phyloP scores from a whole-genome alignment of 2,888 invertebrate species.

The Caenorhabditis parvicauda region DNA sequence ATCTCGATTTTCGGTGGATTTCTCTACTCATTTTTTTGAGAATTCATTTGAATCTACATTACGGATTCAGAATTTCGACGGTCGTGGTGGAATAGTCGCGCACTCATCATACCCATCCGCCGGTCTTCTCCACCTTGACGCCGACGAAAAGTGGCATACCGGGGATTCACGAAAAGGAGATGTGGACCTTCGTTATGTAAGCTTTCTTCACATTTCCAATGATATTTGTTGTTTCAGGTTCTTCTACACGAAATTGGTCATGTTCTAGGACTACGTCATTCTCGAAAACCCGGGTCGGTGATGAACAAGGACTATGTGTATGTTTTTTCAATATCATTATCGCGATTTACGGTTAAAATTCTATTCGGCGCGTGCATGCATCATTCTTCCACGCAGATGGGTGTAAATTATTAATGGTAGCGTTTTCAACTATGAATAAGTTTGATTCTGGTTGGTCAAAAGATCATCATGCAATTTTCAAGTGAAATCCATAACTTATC shows the following conservation, averaged over 20 bases:
- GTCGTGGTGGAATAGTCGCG: constrained; percentile 51
- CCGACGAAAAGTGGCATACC: constrained; percentile 42
- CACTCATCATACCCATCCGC: constrained; percentile 54
- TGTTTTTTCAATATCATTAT: constrained; percentile 6
- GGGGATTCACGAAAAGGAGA: constrained; percentile 4
- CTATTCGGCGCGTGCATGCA: too few species aligned
- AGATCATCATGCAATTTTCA: too few species aligned
- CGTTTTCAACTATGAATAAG: too few species aligned
- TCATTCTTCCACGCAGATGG: too few species aligned
- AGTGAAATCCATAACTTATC: too few species aligned
- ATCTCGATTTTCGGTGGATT: too few species aligned
- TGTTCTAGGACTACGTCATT: constrained; percentile 56
- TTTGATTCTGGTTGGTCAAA: too few species aligned
- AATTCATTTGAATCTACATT: too few species aligned
- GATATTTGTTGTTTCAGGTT: constrained; percentile 34
- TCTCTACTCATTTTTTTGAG: too few species aligned
- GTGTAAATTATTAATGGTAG: too few species aligned
- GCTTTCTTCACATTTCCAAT: not conserved
- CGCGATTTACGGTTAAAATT: too few species aligned
- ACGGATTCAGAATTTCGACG: constrained; percentile 31
- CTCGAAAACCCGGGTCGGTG: constrained; percentile 39
- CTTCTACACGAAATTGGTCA: constrained; percentile 60
- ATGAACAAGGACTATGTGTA: constrained; percentile 58
- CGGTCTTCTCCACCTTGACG: constrained; percentile 57
- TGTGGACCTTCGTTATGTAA: constrained; percentile 32